These are phyloP conservation scores for Dipus sagitta DNA, from an alignment of 2,797 vertebrate species.

Conservation along the genomic window DNA sequence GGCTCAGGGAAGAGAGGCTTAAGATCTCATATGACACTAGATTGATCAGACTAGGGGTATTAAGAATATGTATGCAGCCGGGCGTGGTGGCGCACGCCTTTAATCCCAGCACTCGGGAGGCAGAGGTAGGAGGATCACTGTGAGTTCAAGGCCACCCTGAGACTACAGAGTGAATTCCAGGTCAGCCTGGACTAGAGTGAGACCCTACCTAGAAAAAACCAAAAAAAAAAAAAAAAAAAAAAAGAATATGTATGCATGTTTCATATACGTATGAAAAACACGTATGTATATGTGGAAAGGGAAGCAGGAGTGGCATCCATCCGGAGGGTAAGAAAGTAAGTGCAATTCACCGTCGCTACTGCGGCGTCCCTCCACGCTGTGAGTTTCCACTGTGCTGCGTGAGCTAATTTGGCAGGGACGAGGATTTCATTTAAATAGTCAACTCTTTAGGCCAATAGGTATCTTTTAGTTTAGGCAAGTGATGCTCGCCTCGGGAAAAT, in stretches of 20 bases:
- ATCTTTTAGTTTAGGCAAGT: slow-evolving; percentile 1
- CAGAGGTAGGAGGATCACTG: no score
- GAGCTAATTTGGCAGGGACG: slow-evolving; percentile 7
- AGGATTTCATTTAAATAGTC: slow-evolving; percentile 41
- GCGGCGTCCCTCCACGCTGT: neutral
- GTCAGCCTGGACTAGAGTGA: no score
- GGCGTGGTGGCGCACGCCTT: no score
- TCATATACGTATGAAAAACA: neutral
- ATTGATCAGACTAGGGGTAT: no score
- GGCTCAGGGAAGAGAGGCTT: slow-evolving; percentile 16
- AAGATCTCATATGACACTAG: neutral
- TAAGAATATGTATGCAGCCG: no score
- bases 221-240: no score
- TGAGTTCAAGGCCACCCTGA: no score
- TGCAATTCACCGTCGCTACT: neutral
- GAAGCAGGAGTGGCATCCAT: neutral
- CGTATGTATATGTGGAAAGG: neutral
- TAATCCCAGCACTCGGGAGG: no score
- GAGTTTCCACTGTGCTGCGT: neutral
- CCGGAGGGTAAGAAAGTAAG: neutral
- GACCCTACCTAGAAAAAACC: no score
- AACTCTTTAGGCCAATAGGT: slow-evolving; percentile 29
- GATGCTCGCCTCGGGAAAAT: neutral
- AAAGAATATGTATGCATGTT: no score
- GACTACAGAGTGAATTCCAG: no score